These are phyloP conservation scores for Miltochrista miniata DNA, from an alignment of 2,888 invertebrate genomes.

Conservation along the genomic window DNA sequence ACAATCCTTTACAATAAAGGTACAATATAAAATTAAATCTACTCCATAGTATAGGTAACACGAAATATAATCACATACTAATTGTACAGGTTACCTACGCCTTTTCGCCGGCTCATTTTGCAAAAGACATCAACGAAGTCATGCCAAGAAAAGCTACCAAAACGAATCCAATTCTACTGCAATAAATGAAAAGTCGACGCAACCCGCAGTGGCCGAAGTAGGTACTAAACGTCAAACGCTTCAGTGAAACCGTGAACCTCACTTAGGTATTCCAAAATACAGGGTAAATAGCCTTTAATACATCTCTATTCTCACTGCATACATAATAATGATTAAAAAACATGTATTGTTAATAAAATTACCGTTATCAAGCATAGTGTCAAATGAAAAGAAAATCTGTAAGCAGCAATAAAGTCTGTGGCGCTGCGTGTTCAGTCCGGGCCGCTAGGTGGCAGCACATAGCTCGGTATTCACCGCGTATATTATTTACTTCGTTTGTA, in stretches of 20 bases:
- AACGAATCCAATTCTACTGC: constrained; percentile 35
- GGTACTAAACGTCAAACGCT: constrained; percentile 7
- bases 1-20: too few species aligned
- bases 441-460: constrained; percentile 82
- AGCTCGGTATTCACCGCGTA: constrained; percentile 77
- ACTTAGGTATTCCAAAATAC: background rate
- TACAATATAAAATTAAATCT: too few species aligned
- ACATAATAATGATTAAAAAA: constrained; percentile 1
- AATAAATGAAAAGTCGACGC: constrained; percentile 26
- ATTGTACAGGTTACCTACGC: too few species aligned
- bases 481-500: constrained; percentile 78
- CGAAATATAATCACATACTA: too few species aligned
- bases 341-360: constrained; percentile 14
- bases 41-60: too few species aligned
- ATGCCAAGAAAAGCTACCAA: constrained; percentile 41
- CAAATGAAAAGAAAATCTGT: constrained; percentile 63
- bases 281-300: constrained; percentile 2
- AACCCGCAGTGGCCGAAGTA: background rate
- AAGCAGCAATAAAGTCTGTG: constrained; percentile 60
- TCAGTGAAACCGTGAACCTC: background rate
- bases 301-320: constrained; percentile 13
- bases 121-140: constrained; percentile 54
- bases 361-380: constrained; percentile 53
- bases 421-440: constrained; percentile 55
- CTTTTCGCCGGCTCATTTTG: constrained; percentile 28